phyloP scores from a whole-genome alignment of 2,113 vertebrate genomes.

The Cranoglanis bouderius region DNA sequence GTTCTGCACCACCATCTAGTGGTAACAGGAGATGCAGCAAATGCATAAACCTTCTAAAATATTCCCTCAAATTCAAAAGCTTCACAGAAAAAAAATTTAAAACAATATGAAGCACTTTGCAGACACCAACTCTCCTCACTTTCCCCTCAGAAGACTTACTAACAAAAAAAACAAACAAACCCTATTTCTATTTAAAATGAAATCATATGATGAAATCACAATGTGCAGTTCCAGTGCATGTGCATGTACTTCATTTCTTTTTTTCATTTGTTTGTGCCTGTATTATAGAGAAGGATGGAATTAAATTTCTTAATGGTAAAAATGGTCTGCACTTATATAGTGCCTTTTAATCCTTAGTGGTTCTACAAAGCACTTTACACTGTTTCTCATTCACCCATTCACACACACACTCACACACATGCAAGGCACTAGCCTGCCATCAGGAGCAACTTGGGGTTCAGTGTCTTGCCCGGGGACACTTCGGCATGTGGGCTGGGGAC shows the following conservation, averaged over 20 bases:
- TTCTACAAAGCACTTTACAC: no score
- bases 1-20: conserved; percentile 44
- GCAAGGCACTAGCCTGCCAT: no score
- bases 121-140: not conserved
- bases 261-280: no score
- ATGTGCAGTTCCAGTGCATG: not conserved
- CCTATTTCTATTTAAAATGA: not conserved
- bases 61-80: not conserved
- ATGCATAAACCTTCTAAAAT: not conserved
- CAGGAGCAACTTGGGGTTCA: no score
- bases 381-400: no score
- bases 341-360: no score
- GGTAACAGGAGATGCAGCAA: conserved; percentile 14
- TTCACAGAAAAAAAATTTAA: not conserved
- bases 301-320: not conserved
- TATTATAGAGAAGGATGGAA: not conserved
- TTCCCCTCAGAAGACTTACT: not conserved
- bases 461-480: no score
- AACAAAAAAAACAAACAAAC: not conserved
- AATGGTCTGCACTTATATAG: no score
- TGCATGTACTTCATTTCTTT: not conserved
- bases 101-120: not conserved
- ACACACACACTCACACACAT: no score
- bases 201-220: not conserved
- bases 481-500: no score